Conservation (phyloP, 37 sponge, comb jelly and placozoan species). For the Ephydatia muelleri region DNA sequence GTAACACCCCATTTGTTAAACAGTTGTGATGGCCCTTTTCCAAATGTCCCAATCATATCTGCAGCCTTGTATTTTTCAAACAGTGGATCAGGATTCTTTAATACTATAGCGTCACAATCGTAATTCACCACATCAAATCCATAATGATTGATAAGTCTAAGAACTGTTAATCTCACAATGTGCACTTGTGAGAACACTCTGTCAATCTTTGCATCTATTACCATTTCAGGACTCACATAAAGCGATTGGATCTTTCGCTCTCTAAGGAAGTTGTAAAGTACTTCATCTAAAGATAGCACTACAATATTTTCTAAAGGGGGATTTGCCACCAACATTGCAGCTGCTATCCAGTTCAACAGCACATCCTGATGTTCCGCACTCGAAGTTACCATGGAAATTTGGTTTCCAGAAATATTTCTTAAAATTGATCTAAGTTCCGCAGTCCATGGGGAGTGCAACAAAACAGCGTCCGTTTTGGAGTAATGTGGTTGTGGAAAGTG, state of each 20-base stretch:
- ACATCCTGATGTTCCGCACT: constrained; percentile 43
- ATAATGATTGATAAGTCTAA: constrained; percentile 46
- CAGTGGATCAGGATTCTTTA: constrained; percentile 35
- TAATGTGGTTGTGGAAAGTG: constrained; percentile 45
- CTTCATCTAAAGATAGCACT: constrained; percentile 38
- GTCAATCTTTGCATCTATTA: constrained; percentile 17
- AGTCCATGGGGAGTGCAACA: constrained; percentile 29
- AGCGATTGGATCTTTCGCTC: constrained; percentile 11
- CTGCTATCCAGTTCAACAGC: constrained; percentile 43
- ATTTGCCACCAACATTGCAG: constrained; percentile 21
- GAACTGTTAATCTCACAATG: constrained; percentile 37
- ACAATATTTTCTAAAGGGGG: constrained; percentile 36
- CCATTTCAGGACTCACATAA: constrained; percentile 23
- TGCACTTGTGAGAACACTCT: constrained; percentile 44
- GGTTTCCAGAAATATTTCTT: constrained; percentile 6
- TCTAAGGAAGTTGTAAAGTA: neutral
- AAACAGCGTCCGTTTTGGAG: neutral
- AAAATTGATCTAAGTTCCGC: constrained; percentile 3
- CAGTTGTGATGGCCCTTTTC: constrained; percentile 24
- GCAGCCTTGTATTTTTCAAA: constrained; percentile 31
- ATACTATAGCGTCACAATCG: constrained; percentile 41
- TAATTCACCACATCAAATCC: constrained; percentile 47
- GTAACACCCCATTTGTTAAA: constrained; percentile 51
- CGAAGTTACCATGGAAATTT: constrained; percentile 42
- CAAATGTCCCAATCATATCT: constrained; percentile 51